A percentile compares a stretch with the other conserved stretches of the same genome.
Evolutionary conservation across 2,797 vertebrate genomes (phyloP).

Genomic region (Phrynocephalus guinanensis): DNA sequence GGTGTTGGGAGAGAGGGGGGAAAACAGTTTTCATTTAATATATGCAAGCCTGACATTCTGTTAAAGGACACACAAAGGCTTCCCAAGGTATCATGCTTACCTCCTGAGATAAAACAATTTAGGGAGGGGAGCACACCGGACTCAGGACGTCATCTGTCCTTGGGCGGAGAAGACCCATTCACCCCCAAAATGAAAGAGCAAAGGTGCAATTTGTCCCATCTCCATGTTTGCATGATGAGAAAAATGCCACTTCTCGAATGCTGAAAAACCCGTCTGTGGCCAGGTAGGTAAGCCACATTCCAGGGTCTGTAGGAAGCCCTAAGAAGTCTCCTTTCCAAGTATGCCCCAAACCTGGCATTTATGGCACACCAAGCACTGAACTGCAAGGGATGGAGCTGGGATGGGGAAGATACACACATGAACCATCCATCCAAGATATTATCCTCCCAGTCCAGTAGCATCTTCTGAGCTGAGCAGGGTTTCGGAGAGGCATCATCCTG

Average conservation of each 20-base stretch:
- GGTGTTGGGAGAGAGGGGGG: neutral
- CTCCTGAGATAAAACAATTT: neutral
- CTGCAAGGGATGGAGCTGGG: neutral
- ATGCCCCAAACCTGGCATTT: neutral
- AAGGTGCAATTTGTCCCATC: neutral
- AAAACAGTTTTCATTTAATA: constrained; percentile 5
- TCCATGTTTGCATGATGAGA: neutral
- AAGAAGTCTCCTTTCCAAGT: neutral
- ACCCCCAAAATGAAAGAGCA: neutral
- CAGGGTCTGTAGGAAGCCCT: neutral
- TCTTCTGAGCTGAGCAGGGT: too few relatives aligned
- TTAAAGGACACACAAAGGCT: neutral
- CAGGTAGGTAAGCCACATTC: neutral
- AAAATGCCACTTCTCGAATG: neutral
- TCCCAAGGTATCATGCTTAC: neutral
- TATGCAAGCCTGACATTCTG: neutral
- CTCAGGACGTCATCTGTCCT: neutral
- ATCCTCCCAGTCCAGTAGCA: neutral
- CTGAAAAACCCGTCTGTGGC: neutral
- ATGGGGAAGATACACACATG: neutral
- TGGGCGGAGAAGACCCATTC: neutral
- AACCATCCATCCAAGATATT: neutral
- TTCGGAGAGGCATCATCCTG: too few relatives aligned
- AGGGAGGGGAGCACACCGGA: neutral
- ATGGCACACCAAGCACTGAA: neutral